These are phyloP conservation scores for Blastomussa wellsi DNA, from an alignment of 92 coral and sea anemone species.

Conservation along the genomic window DNA sequence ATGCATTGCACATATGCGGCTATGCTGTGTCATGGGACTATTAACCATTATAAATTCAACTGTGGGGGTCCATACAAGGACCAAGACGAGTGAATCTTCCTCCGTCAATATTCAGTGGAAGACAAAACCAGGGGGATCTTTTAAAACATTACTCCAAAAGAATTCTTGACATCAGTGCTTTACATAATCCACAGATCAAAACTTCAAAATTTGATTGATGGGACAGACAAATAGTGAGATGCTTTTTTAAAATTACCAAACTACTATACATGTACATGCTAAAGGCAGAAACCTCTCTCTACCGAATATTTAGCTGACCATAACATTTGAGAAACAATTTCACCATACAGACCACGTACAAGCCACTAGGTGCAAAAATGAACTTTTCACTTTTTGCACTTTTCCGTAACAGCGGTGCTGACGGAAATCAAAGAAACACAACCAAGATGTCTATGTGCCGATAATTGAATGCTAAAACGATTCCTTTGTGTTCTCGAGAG, in stretches of 20 bases:
- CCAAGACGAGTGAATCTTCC: background rate
- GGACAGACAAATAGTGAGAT: background rate
- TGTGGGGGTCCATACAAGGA: background rate
- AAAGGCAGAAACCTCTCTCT: background rate
- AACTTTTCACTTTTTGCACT: background rate
- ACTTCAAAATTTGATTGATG: background rate
- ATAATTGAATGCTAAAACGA: conserved; percentile 34
- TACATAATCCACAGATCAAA: background rate
- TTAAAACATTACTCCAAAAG: background rate
- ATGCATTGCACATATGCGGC: background rate
- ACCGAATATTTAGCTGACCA: background rate
- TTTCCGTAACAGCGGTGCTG: background rate
- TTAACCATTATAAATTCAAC: background rate
- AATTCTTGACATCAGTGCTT: background rate
- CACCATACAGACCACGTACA: background rate
- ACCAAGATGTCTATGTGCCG: background rate
- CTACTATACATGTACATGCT: background rate
- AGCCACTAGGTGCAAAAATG: background rate
- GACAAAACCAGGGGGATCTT: background rate
- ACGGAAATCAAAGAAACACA: background rate
- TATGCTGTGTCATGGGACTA: background rate
- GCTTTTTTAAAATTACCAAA: background rate
- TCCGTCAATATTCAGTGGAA: background rate
- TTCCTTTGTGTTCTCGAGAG: conserved; percentile 19
- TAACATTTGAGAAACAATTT: background rate